These are phyloP conservation scores for Bradypus variegatus DNA, from an alignment of 2,797 vertebrate genomes.

Conservation along the genomic window DNA sequence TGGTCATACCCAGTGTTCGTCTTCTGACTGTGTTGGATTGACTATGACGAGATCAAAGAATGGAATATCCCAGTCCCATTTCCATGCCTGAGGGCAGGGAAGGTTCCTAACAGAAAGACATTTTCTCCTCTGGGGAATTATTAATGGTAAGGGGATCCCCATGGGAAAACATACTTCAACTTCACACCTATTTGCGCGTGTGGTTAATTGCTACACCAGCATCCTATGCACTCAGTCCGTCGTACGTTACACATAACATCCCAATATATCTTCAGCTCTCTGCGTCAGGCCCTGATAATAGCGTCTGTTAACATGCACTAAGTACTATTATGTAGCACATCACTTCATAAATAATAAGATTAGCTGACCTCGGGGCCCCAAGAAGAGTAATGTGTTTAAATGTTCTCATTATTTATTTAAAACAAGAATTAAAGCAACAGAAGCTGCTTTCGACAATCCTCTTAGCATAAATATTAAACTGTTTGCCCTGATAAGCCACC, in stretches of 20 bases:
- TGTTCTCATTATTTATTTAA: conserved; percentile 99
- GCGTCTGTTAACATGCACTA: conserved; percentile 99
- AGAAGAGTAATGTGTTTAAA: conserved; percentile 97
- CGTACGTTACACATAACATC: conserved; percentile 88
- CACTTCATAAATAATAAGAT: conserved; percentile 99
- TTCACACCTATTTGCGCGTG: conserved; percentile 86
- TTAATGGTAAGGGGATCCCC: conserved; percentile 73
- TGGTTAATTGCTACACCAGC: conserved; percentile 88
- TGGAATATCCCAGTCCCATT: neutral
- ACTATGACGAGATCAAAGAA: neutral
- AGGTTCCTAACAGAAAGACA: conserved; percentile 61
- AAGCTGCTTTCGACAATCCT: conserved; percentile 86
- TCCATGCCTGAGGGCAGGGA: conserved; percentile 1
- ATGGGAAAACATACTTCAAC: conserved; percentile 77
- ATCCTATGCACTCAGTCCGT: conserved; percentile 84
- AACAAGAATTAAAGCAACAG: conserved; percentile 95
- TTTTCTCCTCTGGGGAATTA: conserved; percentile 76
- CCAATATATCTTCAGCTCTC: conserved; percentile 96
- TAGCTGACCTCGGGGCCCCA: conserved; percentile 94
- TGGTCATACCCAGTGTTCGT: neutral
- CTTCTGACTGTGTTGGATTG: neutral
- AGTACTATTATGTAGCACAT: conserved; percentile 99
- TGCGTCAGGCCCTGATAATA: conserved; percentile 96
- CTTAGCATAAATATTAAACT: conserved; percentile 88
- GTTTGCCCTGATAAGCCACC: conserved; percentile 75